phyloP scores from a whole-genome alignment of 1,140 invertebrate species.

The Drosophila pallidifrons region DNA sequence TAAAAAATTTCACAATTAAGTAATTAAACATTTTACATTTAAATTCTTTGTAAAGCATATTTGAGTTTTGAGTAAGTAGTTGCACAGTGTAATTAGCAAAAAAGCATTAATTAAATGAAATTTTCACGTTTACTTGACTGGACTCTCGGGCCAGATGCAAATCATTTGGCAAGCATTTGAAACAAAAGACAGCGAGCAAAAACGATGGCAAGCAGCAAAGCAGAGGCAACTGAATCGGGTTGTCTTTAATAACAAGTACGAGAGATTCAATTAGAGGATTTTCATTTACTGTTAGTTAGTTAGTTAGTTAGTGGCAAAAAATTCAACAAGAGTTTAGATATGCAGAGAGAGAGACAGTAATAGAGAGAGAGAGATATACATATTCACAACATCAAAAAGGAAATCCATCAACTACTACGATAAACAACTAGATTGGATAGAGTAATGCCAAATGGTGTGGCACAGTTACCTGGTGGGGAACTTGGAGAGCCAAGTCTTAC shows the following conservation, averaged over 20 bases:
- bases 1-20: no score
- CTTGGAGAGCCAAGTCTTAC: slow-evolving; percentile 96
- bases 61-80: slow-evolving; percentile 1
- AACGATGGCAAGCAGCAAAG: slow-evolving; percentile 75
- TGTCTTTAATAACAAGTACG: slow-evolving; percentile 50
- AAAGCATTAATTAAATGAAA: slow-evolving; percentile 47
- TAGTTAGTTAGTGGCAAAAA: slow-evolving; percentile 59
- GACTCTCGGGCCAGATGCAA: slow-evolving; percentile 30
- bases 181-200: slow-evolving; percentile 77
- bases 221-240: slow-evolving; percentile 60
- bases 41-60: neutral
- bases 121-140: slow-evolving; percentile 64
- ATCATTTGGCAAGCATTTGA: slow-evolving; percentile 67
- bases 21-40: no score
- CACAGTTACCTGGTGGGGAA: slow-evolving; percentile 88
- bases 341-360: slow-evolving; percentile 48
- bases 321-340: slow-evolving; percentile 67
- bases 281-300: slow-evolving; percentile 45
- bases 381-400: slow-evolving; percentile 85
- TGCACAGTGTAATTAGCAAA: slow-evolving; percentile 52
- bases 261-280: slow-evolving; percentile 40
- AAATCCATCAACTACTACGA: slow-evolving; percentile 83
- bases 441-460: slow-evolving; percentile 7
- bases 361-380: slow-evolving; percentile 54
- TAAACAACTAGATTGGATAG: slow-evolving; percentile 47